Base-by-base conservation (phyloP, 2,797 vertebrate genomes). In the Aulostomus chinensis region DNA sequence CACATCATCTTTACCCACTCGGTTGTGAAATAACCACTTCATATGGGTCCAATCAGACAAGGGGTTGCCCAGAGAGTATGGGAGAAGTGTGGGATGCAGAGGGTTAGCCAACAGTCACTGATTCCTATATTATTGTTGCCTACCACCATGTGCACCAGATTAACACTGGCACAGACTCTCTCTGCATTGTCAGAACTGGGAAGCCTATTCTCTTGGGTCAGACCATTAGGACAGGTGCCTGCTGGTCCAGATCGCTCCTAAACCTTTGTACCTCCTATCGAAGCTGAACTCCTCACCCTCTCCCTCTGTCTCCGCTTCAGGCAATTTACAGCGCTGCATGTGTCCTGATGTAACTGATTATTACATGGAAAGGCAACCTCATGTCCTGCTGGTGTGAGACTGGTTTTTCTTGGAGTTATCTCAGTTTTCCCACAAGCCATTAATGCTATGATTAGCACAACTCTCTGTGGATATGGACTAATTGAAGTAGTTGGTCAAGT, bases 31-130 rank as follows among this genome's bases (percentile, higher is more conserved):
- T 56, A 68, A 69, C 59, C 47, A 46, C 38, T 38, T 28, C 87
- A 83, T 73, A 50, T 85, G 81, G 58, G 33, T 69, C 65, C 68
- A 84, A 83, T 87, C 71, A 83, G 46, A 63, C 40, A 2, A 66
- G 49, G 46, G 70, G 48, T 73, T 83, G 58, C 82, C 73, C 71
- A 20, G 25, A 68, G 30, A 71, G 64, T 59, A 51, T 29, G 62
- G 52, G 31, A 58, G 49, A 64, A 46, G 66, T 68, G 73, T 61
- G 55, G 37, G 36, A 42, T 42, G 36, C 0, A 0, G 9, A 46
- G 55, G 57, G 76, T 72, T 73, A 84, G 70, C 72, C 64, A 78
- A 28, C 66, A 68, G 61, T 71, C 68, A 77, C 38, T 15, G 60
- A 40, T 68, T 60, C 35, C 13, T 56, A 58, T 54, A 54, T 63